These are phyloP conservation scores for Mormyrus hasselquistii DNA, from an alignment of 2,797 vertebrate genomes.

Conservation along the genomic window DNA sequence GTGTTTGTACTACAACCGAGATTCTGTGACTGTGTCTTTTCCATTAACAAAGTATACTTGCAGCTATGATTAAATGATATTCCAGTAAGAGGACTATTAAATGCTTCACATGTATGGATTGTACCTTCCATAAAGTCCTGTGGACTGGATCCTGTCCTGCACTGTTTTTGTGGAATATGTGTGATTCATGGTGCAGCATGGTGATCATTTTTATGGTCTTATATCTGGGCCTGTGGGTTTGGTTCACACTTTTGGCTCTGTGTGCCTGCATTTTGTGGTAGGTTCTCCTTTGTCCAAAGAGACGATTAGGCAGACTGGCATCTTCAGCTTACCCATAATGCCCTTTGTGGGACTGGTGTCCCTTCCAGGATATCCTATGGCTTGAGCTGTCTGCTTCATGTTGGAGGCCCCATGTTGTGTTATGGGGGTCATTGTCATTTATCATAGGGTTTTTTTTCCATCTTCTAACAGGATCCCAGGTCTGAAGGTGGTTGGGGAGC, in stretches of 20 bases:
- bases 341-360: neutral
- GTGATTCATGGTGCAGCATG: neutral
- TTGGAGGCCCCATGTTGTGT: neutral
- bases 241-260: neutral
- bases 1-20: neutral
- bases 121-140: neutral
- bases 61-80: neutral
- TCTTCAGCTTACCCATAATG: neutral
- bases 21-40: too few relatives aligned
- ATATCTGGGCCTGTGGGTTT: neutral
- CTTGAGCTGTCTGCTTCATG: neutral
- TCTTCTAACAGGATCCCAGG: conserved; percentile 66
- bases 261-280: neutral
- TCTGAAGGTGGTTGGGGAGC: conserved; percentile 75
- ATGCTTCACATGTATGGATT: neutral
- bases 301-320: neutral
- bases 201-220: neutral
- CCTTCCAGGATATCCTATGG: neutral
- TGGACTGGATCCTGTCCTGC: neutral
- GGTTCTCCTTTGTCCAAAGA: neutral
- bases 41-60: neutral
- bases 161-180: neutral
- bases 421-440: neutral
- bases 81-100: neutral
- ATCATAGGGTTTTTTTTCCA: neutral